Percentiles rank a stretch among this genome's conserved stretches.
Conservation (phyloP, 2,113 vertebrate species). For the Cricetomys ansorgei region DNA sequence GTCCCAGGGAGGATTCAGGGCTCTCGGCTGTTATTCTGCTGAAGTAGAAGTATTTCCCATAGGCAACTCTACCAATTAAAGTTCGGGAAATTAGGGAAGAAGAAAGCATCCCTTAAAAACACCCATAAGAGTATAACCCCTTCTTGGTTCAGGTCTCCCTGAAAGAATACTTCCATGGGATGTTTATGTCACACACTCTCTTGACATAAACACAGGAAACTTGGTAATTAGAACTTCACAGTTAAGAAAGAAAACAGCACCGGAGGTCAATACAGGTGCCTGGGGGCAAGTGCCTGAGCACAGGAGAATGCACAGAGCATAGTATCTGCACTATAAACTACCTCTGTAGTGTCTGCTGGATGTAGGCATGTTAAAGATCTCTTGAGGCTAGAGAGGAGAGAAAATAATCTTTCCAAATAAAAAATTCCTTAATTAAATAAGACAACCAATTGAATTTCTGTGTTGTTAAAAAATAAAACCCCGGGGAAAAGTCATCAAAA, state of each 20-base stretch:
- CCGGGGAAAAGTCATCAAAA: slow-evolving; percentile 30
- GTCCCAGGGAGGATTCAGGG: slow-evolving; percentile 34
- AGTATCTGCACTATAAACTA: slow-evolving; percentile 41
- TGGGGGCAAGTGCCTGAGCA: neutral
- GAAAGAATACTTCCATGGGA: slow-evolving; percentile 58
- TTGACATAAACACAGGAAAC: slow-evolving; percentile 81
- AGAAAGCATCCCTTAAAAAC: slow-evolving; percentile 56
- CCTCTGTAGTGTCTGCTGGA: neutral
- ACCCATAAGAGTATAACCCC: neutral
- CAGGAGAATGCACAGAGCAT: neutral
- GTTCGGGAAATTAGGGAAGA: neutral
- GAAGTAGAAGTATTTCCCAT: neutral
- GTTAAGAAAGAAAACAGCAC: slow-evolving; percentile 63
- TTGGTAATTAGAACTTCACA: slow-evolving; percentile 71
- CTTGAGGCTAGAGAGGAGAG: neutral
- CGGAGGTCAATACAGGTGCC: slow-evolving; percentile 39
- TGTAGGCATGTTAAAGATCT: slow-evolving; percentile 52
- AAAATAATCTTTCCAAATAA: slow-evolving; percentile 69
- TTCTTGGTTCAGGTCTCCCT: slow-evolving; percentile 37
- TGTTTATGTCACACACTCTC: slow-evolving; percentile 82
- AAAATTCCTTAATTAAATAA: slow-evolving; percentile 74
- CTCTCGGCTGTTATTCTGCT: neutral
- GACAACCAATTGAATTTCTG: slow-evolving; percentile 35
- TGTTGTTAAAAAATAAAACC: slow-evolving; percentile 46
- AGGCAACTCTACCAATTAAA: slow-evolving; percentile 52